Percentiles rank a stretch among this genome's conserved stretches.
Conservation (phyloP, 2,113 vertebrate species). For the Burhinus bistriatus region DNA sequence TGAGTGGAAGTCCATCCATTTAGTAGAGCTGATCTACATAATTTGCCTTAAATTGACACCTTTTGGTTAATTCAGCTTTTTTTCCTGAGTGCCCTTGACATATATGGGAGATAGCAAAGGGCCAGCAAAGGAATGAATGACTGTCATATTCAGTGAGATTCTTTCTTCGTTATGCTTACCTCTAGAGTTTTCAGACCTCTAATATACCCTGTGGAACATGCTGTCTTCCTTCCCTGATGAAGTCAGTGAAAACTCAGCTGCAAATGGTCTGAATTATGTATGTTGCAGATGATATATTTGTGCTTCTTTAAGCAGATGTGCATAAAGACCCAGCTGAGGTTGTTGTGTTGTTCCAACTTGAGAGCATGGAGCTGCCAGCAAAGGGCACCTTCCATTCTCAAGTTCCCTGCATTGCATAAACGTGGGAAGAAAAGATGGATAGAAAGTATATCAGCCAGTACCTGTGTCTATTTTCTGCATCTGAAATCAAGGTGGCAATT, state of each 20-base stretch:
- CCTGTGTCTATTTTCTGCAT: not conserved
- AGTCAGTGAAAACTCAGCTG: not conserved
- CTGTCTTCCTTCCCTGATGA: not conserved
- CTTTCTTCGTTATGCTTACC: not conserved
- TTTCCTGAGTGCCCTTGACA: not conserved
- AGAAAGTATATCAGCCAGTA: not conserved
- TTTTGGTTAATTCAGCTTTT: conserved; percentile 7
- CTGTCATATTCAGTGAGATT: not conserved
- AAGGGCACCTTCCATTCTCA: not conserved
- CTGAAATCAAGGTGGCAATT: not conserved
- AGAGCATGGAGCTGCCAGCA: not conserved
- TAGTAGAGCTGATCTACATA: not conserved
- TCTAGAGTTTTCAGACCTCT: not conserved
- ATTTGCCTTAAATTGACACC: not conserved
- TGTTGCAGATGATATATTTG: not conserved
- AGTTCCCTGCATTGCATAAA: not conserved
- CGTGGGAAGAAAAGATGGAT: not conserved
- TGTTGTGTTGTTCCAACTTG: not conserved
- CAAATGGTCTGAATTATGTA: not conserved
- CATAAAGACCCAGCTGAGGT: not conserved
- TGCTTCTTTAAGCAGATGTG: not conserved
- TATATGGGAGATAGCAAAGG: not conserved
- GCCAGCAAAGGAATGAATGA: not conserved
- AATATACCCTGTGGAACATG: not conserved
- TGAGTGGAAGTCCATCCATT: not conserved